Conservation (phyloP, 2,797 vertebrate genomes). For the Momotus momota region DNA sequence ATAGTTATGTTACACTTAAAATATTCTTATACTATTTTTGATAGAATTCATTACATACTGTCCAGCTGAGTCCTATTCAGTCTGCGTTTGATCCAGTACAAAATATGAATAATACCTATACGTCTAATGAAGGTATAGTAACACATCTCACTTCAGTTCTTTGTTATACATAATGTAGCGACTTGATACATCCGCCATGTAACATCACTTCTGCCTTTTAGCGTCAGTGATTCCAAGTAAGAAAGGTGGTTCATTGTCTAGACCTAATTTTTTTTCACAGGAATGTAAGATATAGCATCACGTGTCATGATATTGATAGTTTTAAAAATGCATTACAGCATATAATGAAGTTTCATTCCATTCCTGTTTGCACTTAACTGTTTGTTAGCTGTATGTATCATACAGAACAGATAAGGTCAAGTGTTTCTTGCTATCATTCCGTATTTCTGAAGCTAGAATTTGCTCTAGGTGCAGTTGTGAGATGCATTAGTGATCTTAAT, state of each 20-base stretch:
- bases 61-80: slow-evolving; percentile 69
- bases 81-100: slow-evolving; percentile 65
- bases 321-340: background rate
- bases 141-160: background rate
- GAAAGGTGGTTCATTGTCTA: background rate
- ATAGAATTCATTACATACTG: slow-evolving; percentile 64
- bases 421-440: background rate
- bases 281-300: background rate
- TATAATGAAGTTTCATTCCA: background rate
- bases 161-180: background rate
- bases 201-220: background rate
- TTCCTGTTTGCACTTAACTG: background rate
- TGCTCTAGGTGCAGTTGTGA: background rate
- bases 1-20: slow-evolving; percentile 19
- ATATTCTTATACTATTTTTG: slow-evolving; percentile 46
- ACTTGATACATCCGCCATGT: background rate
- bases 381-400: background rate
- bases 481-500: background rate
- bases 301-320: background rate
- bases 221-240: background rate
- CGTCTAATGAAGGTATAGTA: slow-evolving; percentile 83
- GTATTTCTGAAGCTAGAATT: background rate
- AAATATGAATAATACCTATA: slow-evolving; percentile 18
- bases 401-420: background rate
- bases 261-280: background rate